Evolutionary conservation across 2,888 invertebrate genomes (phyloP).

Genomic region (Sesia apiformis): DNA sequence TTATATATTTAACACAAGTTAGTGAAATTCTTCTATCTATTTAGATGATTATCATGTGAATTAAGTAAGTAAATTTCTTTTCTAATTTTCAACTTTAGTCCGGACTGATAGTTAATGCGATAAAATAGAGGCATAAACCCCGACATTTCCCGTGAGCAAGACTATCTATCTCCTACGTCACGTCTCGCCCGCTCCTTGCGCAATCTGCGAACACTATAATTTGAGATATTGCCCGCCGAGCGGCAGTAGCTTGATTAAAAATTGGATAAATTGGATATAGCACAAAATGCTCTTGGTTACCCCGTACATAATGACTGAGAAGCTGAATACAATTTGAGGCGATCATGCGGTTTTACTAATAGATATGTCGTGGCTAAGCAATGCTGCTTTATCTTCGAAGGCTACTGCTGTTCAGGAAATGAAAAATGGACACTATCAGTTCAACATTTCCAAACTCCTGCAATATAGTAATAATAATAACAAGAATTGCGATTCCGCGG

Average conservation of each 20-base stretch:
- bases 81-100: too few species aligned
- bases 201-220: slow-evolving; percentile 66
- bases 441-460: too few species aligned
- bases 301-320: neutral
- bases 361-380: neutral
- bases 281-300: neutral
- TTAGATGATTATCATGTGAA: too few species aligned
- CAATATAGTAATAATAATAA: too few species aligned
- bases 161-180: neutral
- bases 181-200: slow-evolving; percentile 29
- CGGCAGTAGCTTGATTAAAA: slow-evolving; percentile 63
- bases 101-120: too few species aligned
- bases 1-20: too few species aligned
- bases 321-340: neutral
- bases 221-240: slow-evolving; percentile 57
- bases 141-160: neutral
- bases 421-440: too few species aligned
- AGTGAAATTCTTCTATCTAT: too few species aligned
- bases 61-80: too few species aligned
- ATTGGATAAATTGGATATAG: slow-evolving; percentile 49
- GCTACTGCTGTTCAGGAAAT: too few species aligned
- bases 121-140: neutral
- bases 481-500: too few species aligned
- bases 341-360: neutral
- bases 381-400: neutral